Conservation (phyloP, 2,113 vertebrate genomes). For the Nothoprocta perdicaria region DNA sequence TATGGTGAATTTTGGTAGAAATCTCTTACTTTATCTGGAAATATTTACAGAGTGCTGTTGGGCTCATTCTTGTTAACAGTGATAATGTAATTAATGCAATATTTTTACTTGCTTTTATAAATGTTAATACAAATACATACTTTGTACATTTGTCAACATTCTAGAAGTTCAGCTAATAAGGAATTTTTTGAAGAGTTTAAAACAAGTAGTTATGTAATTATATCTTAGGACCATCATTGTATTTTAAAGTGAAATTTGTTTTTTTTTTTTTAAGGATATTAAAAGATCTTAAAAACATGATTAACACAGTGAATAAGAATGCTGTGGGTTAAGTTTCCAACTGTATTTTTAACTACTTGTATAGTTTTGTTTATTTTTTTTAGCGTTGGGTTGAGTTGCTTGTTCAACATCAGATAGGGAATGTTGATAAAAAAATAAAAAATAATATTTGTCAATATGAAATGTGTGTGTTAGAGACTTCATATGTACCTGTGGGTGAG, state of each 20-base stretch:
- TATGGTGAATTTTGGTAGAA: background rate
- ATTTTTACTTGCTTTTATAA: background rate
- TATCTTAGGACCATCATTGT: background rate
- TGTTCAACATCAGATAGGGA: background rate
- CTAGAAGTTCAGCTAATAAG: background rate
- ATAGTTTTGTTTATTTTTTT: background rate
- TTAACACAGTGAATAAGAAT: background rate
- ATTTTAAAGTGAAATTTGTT: background rate
- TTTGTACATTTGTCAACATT: background rate
- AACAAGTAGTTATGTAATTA: background rate
- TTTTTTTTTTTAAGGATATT: background rate
- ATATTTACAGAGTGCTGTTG: background rate
- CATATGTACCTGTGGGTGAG: background rate
- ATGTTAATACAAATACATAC: rapidly evolving
- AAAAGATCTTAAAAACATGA: background rate
- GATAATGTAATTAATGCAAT: background rate
- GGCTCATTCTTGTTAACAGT: background rate
- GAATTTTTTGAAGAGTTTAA: background rate
- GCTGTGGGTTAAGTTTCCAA: background rate
- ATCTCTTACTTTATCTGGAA: background rate
- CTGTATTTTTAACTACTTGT: background rate
- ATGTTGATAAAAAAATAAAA: background rate
- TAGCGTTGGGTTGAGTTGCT: background rate
- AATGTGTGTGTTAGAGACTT: background rate
- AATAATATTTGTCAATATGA: background rate